Conservation (phyloP, 30 jellyfish, hydroid and myxozoan genomes). For the Nemopilema nomurai region DNA sequence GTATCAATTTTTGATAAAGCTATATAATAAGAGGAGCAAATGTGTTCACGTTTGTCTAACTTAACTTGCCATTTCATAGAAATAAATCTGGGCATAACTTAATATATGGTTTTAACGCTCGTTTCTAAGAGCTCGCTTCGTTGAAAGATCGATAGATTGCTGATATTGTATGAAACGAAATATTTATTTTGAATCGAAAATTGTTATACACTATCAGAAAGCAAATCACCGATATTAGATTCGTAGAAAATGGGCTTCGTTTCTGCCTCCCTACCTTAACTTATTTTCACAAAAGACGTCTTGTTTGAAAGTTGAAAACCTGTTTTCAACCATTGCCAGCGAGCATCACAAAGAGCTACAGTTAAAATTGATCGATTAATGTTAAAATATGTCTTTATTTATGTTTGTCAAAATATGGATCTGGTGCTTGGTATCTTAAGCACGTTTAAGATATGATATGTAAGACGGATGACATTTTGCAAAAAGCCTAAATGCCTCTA, state of each 20-base stretch:
- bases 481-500: too few species aligned
- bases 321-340: too few species aligned
- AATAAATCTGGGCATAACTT: constrained; percentile 8
- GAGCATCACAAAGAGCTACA: too few species aligned
- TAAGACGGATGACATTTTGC: too few species aligned
- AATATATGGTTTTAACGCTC: constrained; percentile 50
- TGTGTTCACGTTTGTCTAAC: not conserved
- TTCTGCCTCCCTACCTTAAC: not conserved
- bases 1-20: not conserved
- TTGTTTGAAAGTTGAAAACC: not conserved
- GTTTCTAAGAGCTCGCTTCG: constrained; percentile 41
- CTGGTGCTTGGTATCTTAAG: too few species aligned
- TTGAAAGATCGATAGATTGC: constrained; percentile 24
- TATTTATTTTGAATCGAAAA: constrained; percentile 59
- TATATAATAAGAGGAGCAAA: not conserved
- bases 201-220: constrained; percentile 59
- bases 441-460: too few species aligned
- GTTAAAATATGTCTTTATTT: too few species aligned
- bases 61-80: not conserved
- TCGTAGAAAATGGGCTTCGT: constrained; percentile 31
- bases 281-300: not conserved
- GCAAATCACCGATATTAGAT: constrained; percentile 60
- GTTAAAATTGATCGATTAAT: too few species aligned
- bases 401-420: too few species aligned
- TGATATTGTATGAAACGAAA: constrained; percentile 39